Conservation (phyloP, 1,140 invertebrate species). For the Choristoneura fumiferana region DNA sequence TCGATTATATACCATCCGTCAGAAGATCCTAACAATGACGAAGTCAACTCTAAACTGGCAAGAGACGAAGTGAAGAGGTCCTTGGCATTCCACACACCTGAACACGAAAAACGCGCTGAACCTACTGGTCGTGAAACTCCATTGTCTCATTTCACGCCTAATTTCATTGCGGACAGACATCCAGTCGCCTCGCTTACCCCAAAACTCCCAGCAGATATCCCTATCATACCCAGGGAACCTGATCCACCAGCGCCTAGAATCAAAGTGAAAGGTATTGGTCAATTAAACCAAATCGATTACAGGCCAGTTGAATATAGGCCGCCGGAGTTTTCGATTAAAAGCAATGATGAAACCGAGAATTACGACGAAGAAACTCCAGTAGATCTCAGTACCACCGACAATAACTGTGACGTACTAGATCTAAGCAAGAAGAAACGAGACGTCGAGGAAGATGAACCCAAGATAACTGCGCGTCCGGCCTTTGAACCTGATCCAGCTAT, state of each 20-base stretch:
- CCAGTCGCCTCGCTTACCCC: slow-evolving; percentile 50
- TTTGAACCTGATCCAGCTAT: slow-evolving; percentile 61
- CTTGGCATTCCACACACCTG: slow-evolving; percentile 64
- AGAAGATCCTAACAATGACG: slow-evolving; percentile 88
- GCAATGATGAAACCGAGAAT: slow-evolving; percentile 51
- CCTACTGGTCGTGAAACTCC: slow-evolving; percentile 63
- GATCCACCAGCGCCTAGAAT: slow-evolving; percentile 75
- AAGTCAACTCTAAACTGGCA: slow-evolving; percentile 79
- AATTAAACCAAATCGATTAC: slow-evolving; percentile 76
- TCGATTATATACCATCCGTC: slow-evolving; percentile 92
- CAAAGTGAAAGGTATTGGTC: slow-evolving; percentile 82
- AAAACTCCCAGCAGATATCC: slow-evolving; percentile 49
- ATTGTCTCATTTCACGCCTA: slow-evolving; percentile 72
- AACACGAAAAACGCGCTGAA: slow-evolving; percentile 63
- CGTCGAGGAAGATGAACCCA: slow-evolving; percentile 67
- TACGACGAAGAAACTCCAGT: slow-evolving; percentile 82
- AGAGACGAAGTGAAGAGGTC: slow-evolving; percentile 77
- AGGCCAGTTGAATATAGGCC: slow-evolving; percentile 48
- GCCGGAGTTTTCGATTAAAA: slow-evolving; percentile 64
- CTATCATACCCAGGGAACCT: slow-evolving; percentile 51
- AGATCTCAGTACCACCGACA: slow-evolving; percentile 84
- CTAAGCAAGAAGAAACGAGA: slow-evolving; percentile 88
- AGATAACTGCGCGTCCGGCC: slow-evolving; percentile 49
- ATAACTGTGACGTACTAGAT: slow-evolving; percentile 87
- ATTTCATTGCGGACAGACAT: slow-evolving; percentile 62